Conservation (phyloP, 2,888 invertebrate genomes). For the Rambutsinella grinnellia region DNA sequence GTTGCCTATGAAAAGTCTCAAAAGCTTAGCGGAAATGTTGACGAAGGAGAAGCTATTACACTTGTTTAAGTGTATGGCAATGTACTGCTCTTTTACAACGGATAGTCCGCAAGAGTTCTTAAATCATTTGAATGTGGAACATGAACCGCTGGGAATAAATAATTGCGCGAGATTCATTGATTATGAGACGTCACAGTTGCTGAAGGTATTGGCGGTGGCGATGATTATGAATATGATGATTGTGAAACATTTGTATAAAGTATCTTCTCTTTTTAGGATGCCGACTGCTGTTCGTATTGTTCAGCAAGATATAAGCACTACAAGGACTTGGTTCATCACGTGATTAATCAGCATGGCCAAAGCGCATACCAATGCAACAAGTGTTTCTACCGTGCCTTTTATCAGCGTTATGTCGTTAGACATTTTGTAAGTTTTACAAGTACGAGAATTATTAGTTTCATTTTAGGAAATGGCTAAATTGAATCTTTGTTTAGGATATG, state of each 20-base stretch:
- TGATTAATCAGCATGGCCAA: conserved; percentile 75
- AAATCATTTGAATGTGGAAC: conserved; percentile 69
- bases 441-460: neutral
- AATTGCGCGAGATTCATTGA: no score
- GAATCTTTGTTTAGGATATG: conserved; percentile 56
- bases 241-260: no score
- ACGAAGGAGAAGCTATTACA: conserved; percentile 65
- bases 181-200: no score
- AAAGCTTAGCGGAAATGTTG: conserved; percentile 23
- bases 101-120: conserved; percentile 69
- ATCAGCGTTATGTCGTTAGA: conserved; percentile 74
- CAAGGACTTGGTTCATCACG: conserved; percentile 73
- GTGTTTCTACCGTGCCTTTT: conserved; percentile 78
- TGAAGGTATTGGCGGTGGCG: no score
- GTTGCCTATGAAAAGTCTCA: conserved; percentile 6
- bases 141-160: neutral
- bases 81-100: conserved; percentile 72
- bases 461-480: neutral
- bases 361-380: conserved; percentile 77
- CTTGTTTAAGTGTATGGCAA: conserved; percentile 74
- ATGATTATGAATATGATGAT: no score
- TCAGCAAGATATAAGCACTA: conserved; percentile 70
- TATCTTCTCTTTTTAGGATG: conserved; percentile 68
- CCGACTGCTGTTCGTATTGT: conserved; percentile 76
- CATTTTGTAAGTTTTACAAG: conserved; percentile 71